phyloP scores from a whole-genome alignment of 2,888 invertebrate genomes.

The Marasmarcha lunaedactyla region DNA sequence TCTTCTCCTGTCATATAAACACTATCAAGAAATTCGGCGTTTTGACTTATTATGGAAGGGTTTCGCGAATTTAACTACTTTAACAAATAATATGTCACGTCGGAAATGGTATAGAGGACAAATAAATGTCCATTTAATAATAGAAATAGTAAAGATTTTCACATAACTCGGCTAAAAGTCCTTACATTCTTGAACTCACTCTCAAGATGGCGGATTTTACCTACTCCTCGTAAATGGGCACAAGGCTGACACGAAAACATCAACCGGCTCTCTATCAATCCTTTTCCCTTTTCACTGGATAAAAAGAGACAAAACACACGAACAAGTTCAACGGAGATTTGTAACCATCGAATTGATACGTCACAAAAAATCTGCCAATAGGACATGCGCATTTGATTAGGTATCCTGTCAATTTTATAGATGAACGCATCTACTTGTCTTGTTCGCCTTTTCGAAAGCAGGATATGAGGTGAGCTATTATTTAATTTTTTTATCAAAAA shows the following conservation, averaged over 20 bases:
- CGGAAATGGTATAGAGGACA: conserved; percentile 29
- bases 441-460: conserved; percentile 21
- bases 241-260: conserved; percentile 72
- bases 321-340: conserved; percentile 46
- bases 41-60: conserved; percentile 39
- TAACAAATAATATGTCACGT: conserved; percentile 27
- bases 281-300: conserved; percentile 43
- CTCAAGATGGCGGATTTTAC: conserved; percentile 75
- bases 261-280: conserved; percentile 63
- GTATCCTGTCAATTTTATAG: conserved; percentile 22
- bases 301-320: conserved; percentile 53
- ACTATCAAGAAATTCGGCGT: conserved; percentile 61
- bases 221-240: conserved; percentile 69
- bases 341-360: conserved; percentile 26
- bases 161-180: conserved; percentile 61
- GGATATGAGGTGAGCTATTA: too few species aligned
- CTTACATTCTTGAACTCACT: conserved; percentile 73
- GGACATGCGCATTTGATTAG: conserved; percentile 52
- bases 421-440: conserved; percentile 35
- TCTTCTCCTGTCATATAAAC: conserved; percentile 70
- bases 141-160: conserved; percentile 56
- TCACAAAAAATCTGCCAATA: conserved; percentile 51
- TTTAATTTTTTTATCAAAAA: too few species aligned
- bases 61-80: conserved; percentile 33
- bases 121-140: conserved; percentile 55